A percentile compares a stretch with the other conserved stretches of the same genome.
phyloP scores from a whole-genome alignment of 2,797 vertebrate genomes.

The Sebastolobus alascanus region DNA sequence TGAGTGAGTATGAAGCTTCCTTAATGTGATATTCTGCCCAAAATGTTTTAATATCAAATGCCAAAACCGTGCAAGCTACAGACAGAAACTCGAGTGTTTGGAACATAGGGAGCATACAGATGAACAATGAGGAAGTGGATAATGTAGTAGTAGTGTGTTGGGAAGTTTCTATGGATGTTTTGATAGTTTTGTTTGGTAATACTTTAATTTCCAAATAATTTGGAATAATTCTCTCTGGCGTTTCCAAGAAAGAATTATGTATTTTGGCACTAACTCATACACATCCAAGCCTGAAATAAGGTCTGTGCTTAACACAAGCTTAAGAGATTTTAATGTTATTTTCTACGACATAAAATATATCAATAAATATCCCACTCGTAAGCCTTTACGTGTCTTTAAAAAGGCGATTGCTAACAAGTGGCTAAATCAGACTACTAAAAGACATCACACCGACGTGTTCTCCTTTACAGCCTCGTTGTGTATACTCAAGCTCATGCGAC shows the following conservation, averaged over 20 bases:
- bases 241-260: not conserved
- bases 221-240: not conserved
- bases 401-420: too few relatives aligned
- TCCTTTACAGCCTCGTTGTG: too few relatives aligned
- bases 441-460: too few relatives aligned
- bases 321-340: too few relatives aligned
- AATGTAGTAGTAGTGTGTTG: not conserved
- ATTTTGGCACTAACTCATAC: not conserved
- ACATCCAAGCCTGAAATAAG: not conserved
- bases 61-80: not conserved
- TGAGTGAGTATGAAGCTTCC: slow-evolving; percentile 10
- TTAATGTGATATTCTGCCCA: slow-evolving; percentile 8
- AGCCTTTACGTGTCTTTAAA: too few relatives aligned
- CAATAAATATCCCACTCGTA: too few relatives aligned
- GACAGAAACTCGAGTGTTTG: not conserved
- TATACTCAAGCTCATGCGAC: too few relatives aligned
- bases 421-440: too few relatives aligned
- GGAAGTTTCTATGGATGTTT: slow-evolving; percentile 3
- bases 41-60: slow-evolving; percentile 3
- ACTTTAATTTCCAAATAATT: not conserved
- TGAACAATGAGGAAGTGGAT: not conserved
- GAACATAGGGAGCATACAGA: not conserved
- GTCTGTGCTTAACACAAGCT: too few relatives aligned
- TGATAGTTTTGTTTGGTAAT: not conserved
- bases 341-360: too few relatives aligned